phyloP scores from a whole-genome alignment of 30 jellyfish, hydroid and myxozoan genomes.

The Hydra vulgaris region DNA sequence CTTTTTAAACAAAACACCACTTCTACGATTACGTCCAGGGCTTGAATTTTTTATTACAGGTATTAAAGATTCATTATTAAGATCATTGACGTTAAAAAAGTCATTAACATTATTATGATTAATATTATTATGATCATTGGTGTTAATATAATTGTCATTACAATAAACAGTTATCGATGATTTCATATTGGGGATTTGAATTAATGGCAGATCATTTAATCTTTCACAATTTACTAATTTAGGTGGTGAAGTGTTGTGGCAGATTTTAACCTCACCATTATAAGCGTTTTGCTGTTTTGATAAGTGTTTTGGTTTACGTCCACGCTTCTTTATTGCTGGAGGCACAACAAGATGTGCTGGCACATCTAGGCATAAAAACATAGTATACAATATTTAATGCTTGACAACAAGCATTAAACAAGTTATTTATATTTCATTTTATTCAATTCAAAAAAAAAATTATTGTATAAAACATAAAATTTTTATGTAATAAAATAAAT shows the following conservation, averaged over 20 bases:
- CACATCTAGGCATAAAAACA: neutral
- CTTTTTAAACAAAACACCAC: constrained; percentile 88
- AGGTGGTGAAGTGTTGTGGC: neutral
- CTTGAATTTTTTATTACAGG: constrained; percentile 53
- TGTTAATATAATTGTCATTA: too few relatives aligned
- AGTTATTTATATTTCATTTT: too few relatives aligned
- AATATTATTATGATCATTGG: too few relatives aligned
- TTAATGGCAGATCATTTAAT: neutral
- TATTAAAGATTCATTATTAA: neutral
- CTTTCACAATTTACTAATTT: neutral
- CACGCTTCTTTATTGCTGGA: constrained; percentile 25
- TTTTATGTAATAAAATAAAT: too few relatives aligned
- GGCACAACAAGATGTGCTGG: neutral
- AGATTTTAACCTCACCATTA: constrained; percentile 31
- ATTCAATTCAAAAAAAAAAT: too few relatives aligned
- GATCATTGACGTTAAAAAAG: constrained; percentile 12
- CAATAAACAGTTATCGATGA: too few relatives aligned
- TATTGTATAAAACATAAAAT: too few relatives aligned
- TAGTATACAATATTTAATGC: too few relatives aligned
- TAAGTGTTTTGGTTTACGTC: constrained; percentile 11
- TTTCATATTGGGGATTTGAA: neutral
- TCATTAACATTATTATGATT: too few relatives aligned
- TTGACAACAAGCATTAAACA: too few relatives aligned
- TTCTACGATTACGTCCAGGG: constrained; percentile 96
- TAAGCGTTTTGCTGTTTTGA: neutral